Conservation (phyloP, 2,888 invertebrate genomes). For the Gordius sp. region DNA sequence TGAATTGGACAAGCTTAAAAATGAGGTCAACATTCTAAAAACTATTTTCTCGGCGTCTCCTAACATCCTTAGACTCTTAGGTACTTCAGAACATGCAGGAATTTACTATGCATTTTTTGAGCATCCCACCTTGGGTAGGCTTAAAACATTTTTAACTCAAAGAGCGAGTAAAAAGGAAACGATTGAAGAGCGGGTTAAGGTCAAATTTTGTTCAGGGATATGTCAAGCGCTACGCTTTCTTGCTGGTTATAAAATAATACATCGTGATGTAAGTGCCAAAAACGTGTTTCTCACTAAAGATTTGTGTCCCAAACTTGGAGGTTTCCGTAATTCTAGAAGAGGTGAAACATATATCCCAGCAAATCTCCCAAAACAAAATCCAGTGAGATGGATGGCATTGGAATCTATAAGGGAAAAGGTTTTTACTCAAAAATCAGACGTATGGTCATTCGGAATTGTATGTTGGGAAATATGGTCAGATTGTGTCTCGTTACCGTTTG, state of each 20-base stretch:
- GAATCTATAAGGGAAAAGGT: neutral
- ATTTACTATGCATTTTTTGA: neutral
- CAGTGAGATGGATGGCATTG: conserved; percentile 9
- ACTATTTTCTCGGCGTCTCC: too few relatives aligned
- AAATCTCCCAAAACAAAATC: conserved; percentile 7
- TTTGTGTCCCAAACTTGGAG: neutral
- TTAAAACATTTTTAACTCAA: neutral
- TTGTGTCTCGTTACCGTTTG: neutral
- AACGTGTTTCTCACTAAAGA: neutral
- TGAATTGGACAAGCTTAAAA: neutral
- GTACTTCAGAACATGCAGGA: neutral
- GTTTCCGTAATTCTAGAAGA: neutral
- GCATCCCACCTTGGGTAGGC: neutral
- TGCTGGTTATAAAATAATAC: neutral
- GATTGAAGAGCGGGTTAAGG: neutral
- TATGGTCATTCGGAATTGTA: neutral
- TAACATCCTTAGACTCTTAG: neutral
- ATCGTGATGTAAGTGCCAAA: conserved; percentile 8
- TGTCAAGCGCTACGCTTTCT: neutral
- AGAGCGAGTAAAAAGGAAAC: neutral
- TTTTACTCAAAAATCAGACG: conserved; percentile 13
- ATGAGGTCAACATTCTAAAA: neutral
- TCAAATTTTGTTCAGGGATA: neutral
- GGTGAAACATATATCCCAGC: neutral
- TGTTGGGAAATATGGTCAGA: conserved; percentile 14